These are phyloP conservation scores for Leptinotarsa juncta DNA, from an alignment of 2,888 invertebrate species.

Conservation along the genomic window DNA sequence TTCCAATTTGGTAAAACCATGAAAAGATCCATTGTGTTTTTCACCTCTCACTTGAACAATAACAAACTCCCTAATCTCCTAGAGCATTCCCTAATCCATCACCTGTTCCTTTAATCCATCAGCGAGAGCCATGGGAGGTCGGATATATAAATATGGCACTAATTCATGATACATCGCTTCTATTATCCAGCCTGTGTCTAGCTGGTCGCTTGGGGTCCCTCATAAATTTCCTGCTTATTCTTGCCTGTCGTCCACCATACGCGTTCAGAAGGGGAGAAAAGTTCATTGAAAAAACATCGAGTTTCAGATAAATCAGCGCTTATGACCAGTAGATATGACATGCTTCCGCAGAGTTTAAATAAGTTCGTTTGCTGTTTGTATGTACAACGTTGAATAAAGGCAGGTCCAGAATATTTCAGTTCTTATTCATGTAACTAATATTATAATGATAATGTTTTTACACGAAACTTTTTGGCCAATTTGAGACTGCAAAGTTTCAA, in stretches of 20 bases:
- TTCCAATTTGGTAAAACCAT: not conserved
- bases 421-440: too few species aligned
- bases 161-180: constrained; percentile 14
- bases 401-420: too few species aligned
- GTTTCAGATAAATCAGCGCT: constrained; percentile 12
- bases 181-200: constrained; percentile 17
- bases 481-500: too few species aligned
- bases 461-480: too few species aligned
- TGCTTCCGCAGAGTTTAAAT: not conserved
- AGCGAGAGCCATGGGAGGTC: constrained; percentile 6
- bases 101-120: not conserved
- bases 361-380: not conserved
- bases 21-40: not conserved
- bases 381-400: too few species aligned
- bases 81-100: not conserved
- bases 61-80: not conserved
- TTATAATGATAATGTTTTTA: too few species aligned
- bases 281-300: constrained; percentile 24
- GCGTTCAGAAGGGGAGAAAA: constrained; percentile 30
- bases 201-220: constrained; percentile 13
- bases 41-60: not conserved
- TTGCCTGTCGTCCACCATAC: constrained; percentile 38
- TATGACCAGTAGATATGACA: not conserved
- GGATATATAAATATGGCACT: constrained; percentile 12
- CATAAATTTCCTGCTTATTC: constrained; percentile 36